Evolutionary conservation across 2,888 invertebrate genomes (phyloP).

Genomic region (Strigamia transsilvanica): DNA sequence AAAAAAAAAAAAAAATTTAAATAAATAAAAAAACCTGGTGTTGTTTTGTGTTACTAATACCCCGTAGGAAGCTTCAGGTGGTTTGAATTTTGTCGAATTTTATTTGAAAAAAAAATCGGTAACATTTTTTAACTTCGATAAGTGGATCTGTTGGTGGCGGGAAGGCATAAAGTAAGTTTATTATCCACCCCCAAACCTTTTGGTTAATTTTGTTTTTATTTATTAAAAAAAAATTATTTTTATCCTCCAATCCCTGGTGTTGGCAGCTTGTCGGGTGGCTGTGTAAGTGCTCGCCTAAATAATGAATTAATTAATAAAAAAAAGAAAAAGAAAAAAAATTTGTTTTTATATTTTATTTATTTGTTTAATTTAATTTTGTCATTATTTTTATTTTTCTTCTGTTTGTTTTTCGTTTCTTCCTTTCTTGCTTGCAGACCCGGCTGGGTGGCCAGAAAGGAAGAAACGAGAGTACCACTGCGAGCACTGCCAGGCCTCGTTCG

Average conservation of each 20-base stretch:
- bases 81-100: neutral
- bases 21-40: neutral
- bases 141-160: constrained; percentile 35
- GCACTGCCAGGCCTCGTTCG: constrained; percentile 56
- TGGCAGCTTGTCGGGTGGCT: constrained; percentile 26
- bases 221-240: neutral
- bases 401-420: constrained; percentile 54
- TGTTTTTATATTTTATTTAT: constrained; percentile 15
- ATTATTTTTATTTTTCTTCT: constrained; percentile 39
- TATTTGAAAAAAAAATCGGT: neutral
- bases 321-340: constrained; percentile 10
- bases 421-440: constrained; percentile 57
- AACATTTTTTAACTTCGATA: neutral
- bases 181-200: neutral
- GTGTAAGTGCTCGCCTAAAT: constrained; percentile 32
- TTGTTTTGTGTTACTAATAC: neutral
- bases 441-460: constrained; percentile 56
- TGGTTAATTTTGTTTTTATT: neutral
- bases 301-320: neutral
- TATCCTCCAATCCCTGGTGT: constrained; percentile 4
- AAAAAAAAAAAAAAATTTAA: too few relatives aligned
- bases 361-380: constrained; percentile 3
- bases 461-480: constrained; percentile 57
- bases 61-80: neutral
- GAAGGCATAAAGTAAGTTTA: neutral